These are phyloP conservation scores for Rhinogobio ventralis DNA, from an alignment of 2,797 vertebrate genomes.

Conservation along the genomic window DNA sequence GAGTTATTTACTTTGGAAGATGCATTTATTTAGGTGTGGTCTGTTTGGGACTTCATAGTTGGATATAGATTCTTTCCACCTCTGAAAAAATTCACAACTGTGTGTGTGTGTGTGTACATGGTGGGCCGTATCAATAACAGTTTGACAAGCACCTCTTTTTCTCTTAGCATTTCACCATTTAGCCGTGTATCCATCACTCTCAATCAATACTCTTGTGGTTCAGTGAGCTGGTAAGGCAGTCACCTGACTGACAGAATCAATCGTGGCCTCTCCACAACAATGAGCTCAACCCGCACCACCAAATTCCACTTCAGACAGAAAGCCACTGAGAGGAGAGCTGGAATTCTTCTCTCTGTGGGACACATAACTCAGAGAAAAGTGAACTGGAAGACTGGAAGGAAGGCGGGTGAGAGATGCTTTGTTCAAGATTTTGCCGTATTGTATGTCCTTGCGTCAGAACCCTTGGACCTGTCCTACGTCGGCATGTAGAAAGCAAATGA, in stretches of 20 bases:
- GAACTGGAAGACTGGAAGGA: conserved; percentile 9
- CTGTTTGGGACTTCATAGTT: background rate
- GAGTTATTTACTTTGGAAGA: background rate
- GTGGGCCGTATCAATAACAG: conserved; percentile 28
- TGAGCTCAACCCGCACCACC: conserved; percentile 60
- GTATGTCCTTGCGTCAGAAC: background rate
- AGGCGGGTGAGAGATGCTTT: conserved; percentile 26
- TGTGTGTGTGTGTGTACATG: background rate
- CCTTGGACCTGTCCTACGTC: conserved; percentile 6
- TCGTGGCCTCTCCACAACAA: conserved; percentile 65
- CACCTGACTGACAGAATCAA: conserved; percentile 73
- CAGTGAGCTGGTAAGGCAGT: conserved; percentile 70
- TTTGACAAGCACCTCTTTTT: conserved; percentile 49
- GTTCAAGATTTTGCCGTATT: conserved; percentile 34
- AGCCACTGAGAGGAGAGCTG: conserved; percentile 26
- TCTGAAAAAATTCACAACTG: background rate
- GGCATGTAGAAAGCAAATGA: background rate
- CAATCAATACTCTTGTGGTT: conserved; percentile 52
- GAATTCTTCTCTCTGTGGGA: conserved; percentile 53
- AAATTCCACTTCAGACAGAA: conserved; percentile 50
- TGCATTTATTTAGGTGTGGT: background rate
- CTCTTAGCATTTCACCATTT: conserved; percentile 39
- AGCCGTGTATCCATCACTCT: conserved; percentile 47
- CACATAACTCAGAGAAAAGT: conserved; percentile 42
- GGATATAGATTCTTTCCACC: conserved; percentile 1